Evolutionary conservation across 2,888 invertebrate species (phyloP).

Genomic region (Lottia scabra): DNA sequence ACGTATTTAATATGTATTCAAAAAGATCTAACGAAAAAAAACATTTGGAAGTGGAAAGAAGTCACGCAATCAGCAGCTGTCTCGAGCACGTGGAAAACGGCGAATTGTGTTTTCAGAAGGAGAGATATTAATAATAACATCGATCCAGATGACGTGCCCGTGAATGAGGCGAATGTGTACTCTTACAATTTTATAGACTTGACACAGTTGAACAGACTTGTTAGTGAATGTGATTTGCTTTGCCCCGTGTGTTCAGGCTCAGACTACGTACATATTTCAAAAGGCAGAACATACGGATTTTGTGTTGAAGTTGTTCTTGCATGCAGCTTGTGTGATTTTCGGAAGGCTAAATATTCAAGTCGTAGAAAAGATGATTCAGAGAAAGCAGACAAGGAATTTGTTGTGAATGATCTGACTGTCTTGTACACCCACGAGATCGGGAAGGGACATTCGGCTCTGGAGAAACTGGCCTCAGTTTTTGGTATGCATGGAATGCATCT

Average conservation of each 20-base stretch:
- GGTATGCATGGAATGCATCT: background rate
- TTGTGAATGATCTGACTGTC: background rate
- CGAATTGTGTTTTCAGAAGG: no score
- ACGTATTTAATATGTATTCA: no score
- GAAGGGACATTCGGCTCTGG: background rate
- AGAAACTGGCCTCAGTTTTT: background rate
- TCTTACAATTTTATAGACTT: background rate
- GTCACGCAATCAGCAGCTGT: no score
- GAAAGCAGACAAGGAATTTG: background rate
- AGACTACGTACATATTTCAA: background rate
- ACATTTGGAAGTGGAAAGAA: no score
- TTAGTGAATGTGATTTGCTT: background rate
- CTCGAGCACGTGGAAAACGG: no score
- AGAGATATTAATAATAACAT: no score
- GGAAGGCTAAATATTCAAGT: background rate
- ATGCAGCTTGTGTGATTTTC: background rate
- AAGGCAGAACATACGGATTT: background rate
- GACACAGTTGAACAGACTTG: background rate
- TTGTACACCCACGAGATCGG: background rate
- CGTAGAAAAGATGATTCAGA: background rate
- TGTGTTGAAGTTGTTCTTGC: background rate
- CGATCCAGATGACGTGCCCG: no score
- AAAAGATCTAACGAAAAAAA: no score
- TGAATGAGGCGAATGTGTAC: background rate
- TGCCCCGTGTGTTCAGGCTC: background rate